Evolutionary conservation across 2,113 vertebrate species (phyloP).

Genomic region (Caloenas nicobarica): DNA sequence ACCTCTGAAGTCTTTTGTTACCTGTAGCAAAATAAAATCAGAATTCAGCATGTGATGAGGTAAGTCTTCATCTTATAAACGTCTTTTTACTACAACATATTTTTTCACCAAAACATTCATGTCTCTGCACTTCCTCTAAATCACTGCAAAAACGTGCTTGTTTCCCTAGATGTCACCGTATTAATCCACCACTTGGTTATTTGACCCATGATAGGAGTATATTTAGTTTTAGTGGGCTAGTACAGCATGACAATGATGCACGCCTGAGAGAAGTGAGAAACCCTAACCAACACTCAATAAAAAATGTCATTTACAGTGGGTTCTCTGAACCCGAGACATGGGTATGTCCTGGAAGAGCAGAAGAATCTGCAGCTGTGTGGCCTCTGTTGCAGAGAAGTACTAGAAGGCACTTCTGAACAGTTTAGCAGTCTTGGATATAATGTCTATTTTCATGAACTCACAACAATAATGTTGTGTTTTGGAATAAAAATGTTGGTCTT

Average conservation of each 20-base stretch:
- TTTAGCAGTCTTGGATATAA: neutral
- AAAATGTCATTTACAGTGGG: neutral
- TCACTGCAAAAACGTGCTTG: neutral
- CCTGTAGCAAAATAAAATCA: constrained; percentile 40
- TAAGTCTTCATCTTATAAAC: neutral
- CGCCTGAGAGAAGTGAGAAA: neutral
- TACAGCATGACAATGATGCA: neutral
- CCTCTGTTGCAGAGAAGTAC: neutral
- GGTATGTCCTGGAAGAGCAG: neutral
- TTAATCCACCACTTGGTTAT: neutral
- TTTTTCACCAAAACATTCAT: neutral
- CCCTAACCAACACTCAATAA: neutral
- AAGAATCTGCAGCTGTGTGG: neutral
- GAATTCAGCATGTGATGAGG: neutral
- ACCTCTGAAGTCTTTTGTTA: neutral
- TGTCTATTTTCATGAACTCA: neutral
- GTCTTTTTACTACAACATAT: neutral
- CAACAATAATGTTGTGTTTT: neutral
- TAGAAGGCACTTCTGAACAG: neutral
- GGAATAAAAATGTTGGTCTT: neutral
- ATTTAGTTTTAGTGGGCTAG: neutral
- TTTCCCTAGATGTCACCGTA: neutral
- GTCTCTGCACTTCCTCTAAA: neutral
- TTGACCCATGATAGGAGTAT: neutral
- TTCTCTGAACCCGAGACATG: neutral